Percentiles rank a stretch among this genome's conserved stretches.
These are phyloP conservation scores for Smutsia gigantea DNA, from an alignment of 2,797 vertebrate genomes.

Conservation along the genomic window DNA sequence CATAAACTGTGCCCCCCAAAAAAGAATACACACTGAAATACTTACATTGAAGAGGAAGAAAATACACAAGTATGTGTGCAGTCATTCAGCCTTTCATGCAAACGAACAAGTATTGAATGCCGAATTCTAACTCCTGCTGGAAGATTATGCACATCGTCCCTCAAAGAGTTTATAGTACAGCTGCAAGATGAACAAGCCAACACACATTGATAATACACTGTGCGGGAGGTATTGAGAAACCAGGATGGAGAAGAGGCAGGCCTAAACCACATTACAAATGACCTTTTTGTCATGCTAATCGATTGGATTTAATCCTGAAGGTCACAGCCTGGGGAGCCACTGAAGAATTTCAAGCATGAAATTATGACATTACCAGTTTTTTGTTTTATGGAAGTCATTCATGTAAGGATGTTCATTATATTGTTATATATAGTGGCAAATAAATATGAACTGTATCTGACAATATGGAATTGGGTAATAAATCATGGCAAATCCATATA, in stretches of 20 bases:
- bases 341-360: neutral
- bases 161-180: neutral
- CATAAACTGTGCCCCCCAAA: neutral
- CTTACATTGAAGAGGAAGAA: neutral
- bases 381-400: constrained; percentile 40
- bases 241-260: neutral
- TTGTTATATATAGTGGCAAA: neutral
- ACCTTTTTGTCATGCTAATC: neutral
- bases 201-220: neutral
- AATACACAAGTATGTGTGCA: neutral
- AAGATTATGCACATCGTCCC: neutral
- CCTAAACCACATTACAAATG: neutral
- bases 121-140: neutral
- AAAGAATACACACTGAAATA: neutral
- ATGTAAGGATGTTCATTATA: neutral
- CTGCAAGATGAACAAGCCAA: neutral
- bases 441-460: constrained; percentile 19
- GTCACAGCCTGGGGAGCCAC: neutral
- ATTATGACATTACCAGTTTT: neutral
- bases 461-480: constrained; percentile 2
- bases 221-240: neutral
- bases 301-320: constrained; percentile 16
- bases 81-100: neutral
- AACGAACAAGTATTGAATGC: neutral
- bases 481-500: neutral